phyloP scores from a whole-genome alignment of 2,888 invertebrate species.

The Syrphus vitripennis region DNA sequence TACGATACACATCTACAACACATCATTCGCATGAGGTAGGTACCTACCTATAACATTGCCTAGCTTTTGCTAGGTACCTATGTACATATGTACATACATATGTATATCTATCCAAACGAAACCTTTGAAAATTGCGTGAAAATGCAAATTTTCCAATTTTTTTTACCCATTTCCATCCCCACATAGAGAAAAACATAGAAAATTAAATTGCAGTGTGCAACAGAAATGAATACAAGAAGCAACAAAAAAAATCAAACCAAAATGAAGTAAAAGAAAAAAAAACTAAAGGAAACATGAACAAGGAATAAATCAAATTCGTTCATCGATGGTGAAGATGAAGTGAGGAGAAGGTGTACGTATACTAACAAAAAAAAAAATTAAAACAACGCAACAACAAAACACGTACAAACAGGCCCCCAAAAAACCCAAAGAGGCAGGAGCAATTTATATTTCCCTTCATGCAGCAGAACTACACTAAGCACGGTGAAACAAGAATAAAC shows the following conservation, averaged over 20 bases:
- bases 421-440: conserved; percentile 50
- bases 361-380: conserved; percentile 11
- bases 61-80: not conserved
- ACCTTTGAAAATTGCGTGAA: conserved; percentile 60
- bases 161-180: not conserved
- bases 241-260: not conserved
- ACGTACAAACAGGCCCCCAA: conserved; percentile 59
- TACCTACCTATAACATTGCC: not conserved
- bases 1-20: too few species aligned
- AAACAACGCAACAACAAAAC: not conserved
- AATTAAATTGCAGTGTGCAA: conserved; percentile 62
- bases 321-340: not conserved
- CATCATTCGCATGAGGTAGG: not conserved
- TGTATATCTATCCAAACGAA: not conserved
- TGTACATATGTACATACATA: too few species aligned
- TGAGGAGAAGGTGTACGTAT: not conserved
- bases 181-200: conserved; percentile 40
- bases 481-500: conserved; percentile 62
- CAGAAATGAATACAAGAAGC: conserved; percentile 41
- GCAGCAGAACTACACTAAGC: not conserved
- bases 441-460: conserved; percentile 34
- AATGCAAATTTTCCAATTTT: conserved; percentile 56
- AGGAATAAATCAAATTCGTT: conserved; percentile 62
- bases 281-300: conserved; percentile 51
- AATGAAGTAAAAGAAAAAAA: conserved; percentile 1